A percentile compares a stretch with the other conserved stretches of the same genome.
phyloP scores from a whole-genome alignment of 2,888 invertebrate species.

The Andrena camellia region DNA sequence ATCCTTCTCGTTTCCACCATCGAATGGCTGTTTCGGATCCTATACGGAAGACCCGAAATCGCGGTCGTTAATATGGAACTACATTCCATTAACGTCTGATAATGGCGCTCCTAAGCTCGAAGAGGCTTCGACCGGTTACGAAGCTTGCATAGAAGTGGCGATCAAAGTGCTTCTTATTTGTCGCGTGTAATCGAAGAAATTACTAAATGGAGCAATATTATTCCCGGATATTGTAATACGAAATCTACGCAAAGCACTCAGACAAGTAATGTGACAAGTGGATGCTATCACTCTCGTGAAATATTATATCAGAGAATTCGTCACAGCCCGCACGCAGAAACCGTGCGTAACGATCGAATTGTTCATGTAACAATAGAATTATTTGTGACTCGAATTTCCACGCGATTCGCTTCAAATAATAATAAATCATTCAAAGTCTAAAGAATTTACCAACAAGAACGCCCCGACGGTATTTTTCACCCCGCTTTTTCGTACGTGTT shows the following conservation, averaged over 20 bases:
- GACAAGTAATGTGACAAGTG: too few species aligned
- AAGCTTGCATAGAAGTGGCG: conserved; percentile 15
- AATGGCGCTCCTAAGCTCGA: conserved; percentile 71
- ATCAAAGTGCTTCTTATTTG: conserved; percentile 32
- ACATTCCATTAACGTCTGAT: conserved; percentile 76
- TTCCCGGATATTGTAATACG: not conserved
- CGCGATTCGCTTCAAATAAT: not conserved
- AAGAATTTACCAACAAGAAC: not conserved
- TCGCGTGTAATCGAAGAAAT: not conserved
- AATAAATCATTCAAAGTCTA: not conserved
- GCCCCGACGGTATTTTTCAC: conserved; percentile 2
- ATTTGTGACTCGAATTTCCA: not conserved
- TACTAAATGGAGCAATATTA: not conserved
- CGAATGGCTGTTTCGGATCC: conserved; percentile 66
- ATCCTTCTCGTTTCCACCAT: conserved; percentile 53
- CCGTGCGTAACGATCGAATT: not conserved
- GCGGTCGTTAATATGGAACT: conserved; percentile 73
- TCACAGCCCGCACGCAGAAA: not conserved
- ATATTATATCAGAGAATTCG: not conserved
- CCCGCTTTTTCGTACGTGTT: conserved; percentile 30
- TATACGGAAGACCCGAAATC: conserved; percentile 73
- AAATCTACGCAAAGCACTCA: not conserved
- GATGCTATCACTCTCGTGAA: not conserved
- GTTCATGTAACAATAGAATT: not conserved
- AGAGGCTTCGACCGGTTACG: conserved; percentile 42